Base-by-base conservation (phyloP, 53 echinoderm and acorn worm genomes). In the Stichopus horrens region DNA sequence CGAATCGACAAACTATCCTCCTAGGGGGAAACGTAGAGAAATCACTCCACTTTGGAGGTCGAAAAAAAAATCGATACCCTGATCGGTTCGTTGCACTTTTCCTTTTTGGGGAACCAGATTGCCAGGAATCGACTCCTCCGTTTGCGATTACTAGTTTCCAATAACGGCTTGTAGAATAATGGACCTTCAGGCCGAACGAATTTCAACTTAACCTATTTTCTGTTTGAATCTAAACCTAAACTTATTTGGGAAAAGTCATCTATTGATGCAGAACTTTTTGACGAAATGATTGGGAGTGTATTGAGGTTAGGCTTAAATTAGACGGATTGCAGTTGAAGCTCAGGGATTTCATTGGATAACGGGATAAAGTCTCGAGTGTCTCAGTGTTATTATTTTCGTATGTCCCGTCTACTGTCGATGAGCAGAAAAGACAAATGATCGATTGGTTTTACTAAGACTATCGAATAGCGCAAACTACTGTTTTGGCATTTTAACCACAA, bases 11-110 rank as follows among this genome's bases (percentile, higher is more conserved):
- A 37, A 75, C 52, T 81, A 58, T 20, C 81, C 81, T 81, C 81
- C 81, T 81, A 16, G 20, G 81, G 81, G 81, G 81, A 56, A 37
- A 58, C 56, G 81, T 7, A 81, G 81, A 21, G 57, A 81, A 81
- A 81, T 81, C 81, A 81, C 81, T 81, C 81, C 81, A 57, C 81
- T 81, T 81, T 81, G 21, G 81, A 81, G 81, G 81, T 81, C 81
- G 81, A 53, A 58, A 56, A 10, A 75, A 81, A 76, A 81, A 81
- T 81, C 81, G 57, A 81, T 81, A 56, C 20, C 6, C 58, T 56
- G 21, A 56, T 55, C 23, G 58, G 81, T 81, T 81, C 81, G 81
- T 7, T 81, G 81, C 56, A 81, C 81, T 81, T 81, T 81, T 57
- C 19, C 0, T 71, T 71, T 59, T 4, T 16, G 51, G 21, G 10